Evolutionary conservation across 2,113 vertebrate genomes (phyloP).

Genomic region (Alces alces): DNA sequence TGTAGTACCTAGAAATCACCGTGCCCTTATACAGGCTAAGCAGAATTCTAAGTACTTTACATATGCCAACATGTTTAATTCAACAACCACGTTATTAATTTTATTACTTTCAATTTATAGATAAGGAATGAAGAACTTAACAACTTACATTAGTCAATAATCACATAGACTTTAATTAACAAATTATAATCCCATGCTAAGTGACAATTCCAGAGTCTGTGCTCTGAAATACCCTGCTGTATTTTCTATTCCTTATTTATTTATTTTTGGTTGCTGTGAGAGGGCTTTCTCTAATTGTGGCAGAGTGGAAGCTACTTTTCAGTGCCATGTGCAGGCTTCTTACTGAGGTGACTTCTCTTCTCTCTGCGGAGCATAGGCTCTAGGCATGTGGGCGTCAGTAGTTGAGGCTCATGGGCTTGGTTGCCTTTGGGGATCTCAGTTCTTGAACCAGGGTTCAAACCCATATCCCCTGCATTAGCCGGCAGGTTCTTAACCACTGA

Average conservation of each 20-base stretch:
- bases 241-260: not conserved
- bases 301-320: not conserved
- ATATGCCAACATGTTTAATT: not conserved
- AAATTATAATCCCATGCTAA: not conserved
- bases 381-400: not conserved
- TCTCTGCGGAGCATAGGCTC: not conserved
- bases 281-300: not conserved
- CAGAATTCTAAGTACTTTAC: not conserved
- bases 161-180: not conserved
- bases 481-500: not conserved
- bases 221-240: not conserved
- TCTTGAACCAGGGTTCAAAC: not conserved
- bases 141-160: not conserved
- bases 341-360: not conserved
- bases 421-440: not conserved
- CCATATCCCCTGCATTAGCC: not conserved
- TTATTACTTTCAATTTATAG: not conserved
- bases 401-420: not conserved
- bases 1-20: not conserved
- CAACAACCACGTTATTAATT: not conserved
- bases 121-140: not conserved
- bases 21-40: not conserved
- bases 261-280: not conserved
- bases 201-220: not conserved
- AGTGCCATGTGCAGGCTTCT: not conserved